Conservation (phyloP, 2,797 vertebrate species). For the Phataginus tricuspis region DNA sequence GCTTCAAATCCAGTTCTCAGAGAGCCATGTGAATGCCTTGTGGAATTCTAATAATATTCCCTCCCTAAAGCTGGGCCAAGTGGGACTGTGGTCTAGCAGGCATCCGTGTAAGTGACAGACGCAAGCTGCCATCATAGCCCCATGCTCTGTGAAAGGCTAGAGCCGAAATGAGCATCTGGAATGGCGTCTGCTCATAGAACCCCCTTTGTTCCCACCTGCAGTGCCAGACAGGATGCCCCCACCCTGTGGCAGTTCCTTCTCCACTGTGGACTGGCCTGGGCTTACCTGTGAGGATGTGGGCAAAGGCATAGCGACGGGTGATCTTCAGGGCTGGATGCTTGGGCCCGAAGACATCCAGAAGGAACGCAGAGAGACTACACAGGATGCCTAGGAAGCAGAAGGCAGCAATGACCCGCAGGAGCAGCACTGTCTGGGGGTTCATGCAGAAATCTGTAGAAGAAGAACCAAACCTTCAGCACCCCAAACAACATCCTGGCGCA, state of each 20-base stretch:
- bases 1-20: background rate
- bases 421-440: constrained; percentile 94
- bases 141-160: background rate
- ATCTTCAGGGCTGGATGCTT: constrained; percentile 97
- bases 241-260: background rate
- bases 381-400: constrained; percentile 98
- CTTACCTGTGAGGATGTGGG: constrained; percentile 97
- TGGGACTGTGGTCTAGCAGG: background rate
- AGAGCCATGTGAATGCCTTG: background rate
- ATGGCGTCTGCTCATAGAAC: background rate
- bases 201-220: background rate
- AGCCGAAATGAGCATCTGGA: background rate
- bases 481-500: background rate
- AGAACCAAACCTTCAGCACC: background rate
- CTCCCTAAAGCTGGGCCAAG: background rate
- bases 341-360: constrained; percentile 96
- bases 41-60: background rate
- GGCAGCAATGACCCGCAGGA: constrained; percentile 95
- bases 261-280: rapidly evolving
- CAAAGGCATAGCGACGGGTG: constrained; percentile 97
- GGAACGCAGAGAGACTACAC: constrained; percentile 96
- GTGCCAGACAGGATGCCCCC: rapidly evolving
- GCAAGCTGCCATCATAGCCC: background rate
- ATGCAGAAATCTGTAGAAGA: constrained; percentile 92
- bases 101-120: background rate